Base-by-base conservation (phyloP, 2,113 vertebrate species). In the Xenus cinereus region DNA sequence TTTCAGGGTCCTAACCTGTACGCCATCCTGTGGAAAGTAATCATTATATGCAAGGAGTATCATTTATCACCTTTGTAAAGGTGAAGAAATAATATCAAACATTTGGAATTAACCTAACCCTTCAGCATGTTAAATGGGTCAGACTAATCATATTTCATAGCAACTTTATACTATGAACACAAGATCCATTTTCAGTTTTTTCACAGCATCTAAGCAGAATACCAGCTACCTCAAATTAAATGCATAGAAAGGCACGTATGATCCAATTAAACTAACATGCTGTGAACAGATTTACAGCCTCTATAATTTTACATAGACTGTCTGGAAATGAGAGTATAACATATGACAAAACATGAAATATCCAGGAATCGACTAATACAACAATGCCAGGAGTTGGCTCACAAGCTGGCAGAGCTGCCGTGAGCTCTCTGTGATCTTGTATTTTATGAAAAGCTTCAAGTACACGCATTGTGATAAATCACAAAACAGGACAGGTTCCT, bases 51-150 rank as follows among this genome's bases (percentile, higher is more conserved):
- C 53, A 95, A 89, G 66, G 45, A 57, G 45, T 56, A 92, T 75
- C 69, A 92, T 95, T 96, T 96, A 91, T 93, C 93, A 89, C 64
- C 80, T 95, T 89, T 82, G 23, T 78, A 84, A 91, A 89, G 27
- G 69, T 85, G 74, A 19, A 85, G 66, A 91, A 85, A 87, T 48
- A 87, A 59, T 68, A 95, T 54, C 43, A 95, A 94, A 63, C 53
- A 62, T 64, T 85, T 89, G 72, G 74, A 91, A 94, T 91, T 82
- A 96, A 94, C 87, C 62, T 88, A 93, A 82, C 56, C 66, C 48
- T 93, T 92, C 83, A 90, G 57, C 60, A 89, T 0, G 0, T 67
- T 92, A 56, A 84, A 59, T 24, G 33, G 79, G 81, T 79, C 64
- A 89, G 67, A 84, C 50, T 84, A 94, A 93, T 86, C 46, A 60